Evolutionary conservation across 64 coral and sea anemone species (phyloP).

Genomic region (Astreopora myriophthalma): DNA sequence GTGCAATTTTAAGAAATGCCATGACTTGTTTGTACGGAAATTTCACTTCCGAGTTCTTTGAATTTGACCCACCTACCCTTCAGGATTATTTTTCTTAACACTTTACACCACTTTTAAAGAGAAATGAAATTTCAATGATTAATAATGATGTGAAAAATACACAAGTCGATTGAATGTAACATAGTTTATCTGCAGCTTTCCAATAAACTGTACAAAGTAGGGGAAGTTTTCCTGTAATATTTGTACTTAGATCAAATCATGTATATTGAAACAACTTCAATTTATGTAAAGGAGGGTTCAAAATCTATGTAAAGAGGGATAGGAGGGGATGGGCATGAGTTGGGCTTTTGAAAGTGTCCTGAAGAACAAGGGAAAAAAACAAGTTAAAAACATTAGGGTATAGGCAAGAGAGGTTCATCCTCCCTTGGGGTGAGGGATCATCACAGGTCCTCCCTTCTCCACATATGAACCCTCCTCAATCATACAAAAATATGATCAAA

Average conservation of each 20-base stretch:
- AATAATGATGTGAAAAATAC: not conserved
- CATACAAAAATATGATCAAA: not conserved
- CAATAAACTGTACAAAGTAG: not conserved
- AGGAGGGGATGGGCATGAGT: no score
- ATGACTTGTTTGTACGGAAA: constrained; percentile 1
- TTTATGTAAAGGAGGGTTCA: not conserved
- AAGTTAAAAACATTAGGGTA: no score
- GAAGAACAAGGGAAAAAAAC: no score
- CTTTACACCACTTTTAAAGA: not conserved
- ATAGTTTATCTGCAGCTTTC: not conserved
- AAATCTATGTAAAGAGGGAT: not conserved
- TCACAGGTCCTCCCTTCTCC: not conserved
- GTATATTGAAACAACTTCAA: not conserved
- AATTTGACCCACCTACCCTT: constrained; percentile 1
- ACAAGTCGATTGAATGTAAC: not conserved
- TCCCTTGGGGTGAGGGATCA: no score
- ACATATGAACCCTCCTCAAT: not conserved
- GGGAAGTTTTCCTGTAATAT: not conserved
- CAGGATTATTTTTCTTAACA: constrained; percentile 2
- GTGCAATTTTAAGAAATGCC: constrained; percentile 25
- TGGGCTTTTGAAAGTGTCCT: no score
- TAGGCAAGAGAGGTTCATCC: not conserved
- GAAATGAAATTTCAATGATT: constrained; percentile 4
- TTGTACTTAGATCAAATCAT: not conserved
- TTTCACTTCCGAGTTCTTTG: constrained; percentile 26